Conservation (phyloP, 2,113 vertebrate genomes). For the Tapirus terrestris region DNA sequence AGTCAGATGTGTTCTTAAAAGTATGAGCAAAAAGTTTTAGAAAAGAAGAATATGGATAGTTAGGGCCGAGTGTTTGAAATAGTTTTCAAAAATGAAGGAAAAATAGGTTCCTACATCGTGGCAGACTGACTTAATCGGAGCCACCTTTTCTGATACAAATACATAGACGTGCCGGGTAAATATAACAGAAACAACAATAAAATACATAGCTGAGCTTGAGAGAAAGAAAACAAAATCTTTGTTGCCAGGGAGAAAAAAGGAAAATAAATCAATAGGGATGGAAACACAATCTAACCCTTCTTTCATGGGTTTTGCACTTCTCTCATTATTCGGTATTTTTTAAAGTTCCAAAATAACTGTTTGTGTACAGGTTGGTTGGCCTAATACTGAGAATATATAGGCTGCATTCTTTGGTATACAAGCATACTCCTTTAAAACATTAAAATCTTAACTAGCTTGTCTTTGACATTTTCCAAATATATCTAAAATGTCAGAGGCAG, state of each 20-base stretch:
- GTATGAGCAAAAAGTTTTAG: background rate
- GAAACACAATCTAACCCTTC: constrained; percentile 13
- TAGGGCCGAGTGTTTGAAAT: background rate
- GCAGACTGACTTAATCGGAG: background rate
- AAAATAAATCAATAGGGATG: background rate
- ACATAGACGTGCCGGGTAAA: background rate
- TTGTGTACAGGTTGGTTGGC: background rate
- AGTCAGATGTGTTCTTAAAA: background rate
- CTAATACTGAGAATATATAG: constrained; percentile 22
- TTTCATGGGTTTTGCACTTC: background rate
- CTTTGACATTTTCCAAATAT: constrained; percentile 79
- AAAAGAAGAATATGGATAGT: background rate
- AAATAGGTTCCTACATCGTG: background rate
- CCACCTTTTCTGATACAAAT: background rate
- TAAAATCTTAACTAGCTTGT: constrained; percentile 73
- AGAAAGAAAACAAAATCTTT: background rate
- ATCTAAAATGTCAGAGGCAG: constrained; percentile 77
- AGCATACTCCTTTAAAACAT: constrained; percentile 60
- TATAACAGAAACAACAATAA: constrained; percentile 33
- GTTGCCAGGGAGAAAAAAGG: background rate
- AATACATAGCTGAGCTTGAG: background rate
- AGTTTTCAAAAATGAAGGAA: constrained; percentile 22
- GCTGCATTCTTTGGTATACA: constrained; percentile 26
- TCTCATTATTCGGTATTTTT: background rate
- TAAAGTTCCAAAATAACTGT: constrained; percentile 28